phyloP scores from a whole-genome alignment of 2,797 vertebrate genomes.

The Sebastes trivittatus region DNA sequence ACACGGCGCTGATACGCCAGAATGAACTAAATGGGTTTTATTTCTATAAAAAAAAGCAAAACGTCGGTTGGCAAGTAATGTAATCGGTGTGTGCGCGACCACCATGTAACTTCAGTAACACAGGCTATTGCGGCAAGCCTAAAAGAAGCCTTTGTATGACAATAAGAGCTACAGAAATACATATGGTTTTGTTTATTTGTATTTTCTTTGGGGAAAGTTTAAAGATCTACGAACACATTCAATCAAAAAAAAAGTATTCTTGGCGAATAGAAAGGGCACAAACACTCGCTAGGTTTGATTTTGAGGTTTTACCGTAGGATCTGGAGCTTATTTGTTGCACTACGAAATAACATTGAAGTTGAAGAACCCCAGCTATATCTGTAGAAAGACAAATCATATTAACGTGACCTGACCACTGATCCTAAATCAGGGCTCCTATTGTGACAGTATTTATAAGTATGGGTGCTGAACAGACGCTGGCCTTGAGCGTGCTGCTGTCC shows the following conservation, averaged over 20 bases:
- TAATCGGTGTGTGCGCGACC: too few species aligned
- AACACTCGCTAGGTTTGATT: neutral
- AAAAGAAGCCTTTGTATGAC: neutral
- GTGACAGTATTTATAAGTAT: conserved; percentile 15
- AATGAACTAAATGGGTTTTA: too few species aligned
- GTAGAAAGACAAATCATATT: neutral
- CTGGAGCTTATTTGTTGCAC: neutral
- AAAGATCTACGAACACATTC: neutral
- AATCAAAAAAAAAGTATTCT: neutral
- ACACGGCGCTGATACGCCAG: too few species aligned
- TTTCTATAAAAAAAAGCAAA: too few species aligned
- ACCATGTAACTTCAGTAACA: too few species aligned
- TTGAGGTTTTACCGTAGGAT: neutral
- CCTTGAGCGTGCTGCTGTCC: conserved; percentile 24
- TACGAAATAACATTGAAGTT: neutral
- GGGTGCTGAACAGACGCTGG: neutral
- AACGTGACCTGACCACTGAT: conserved; percentile 17
- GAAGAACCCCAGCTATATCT: neutral
- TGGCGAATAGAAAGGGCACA: neutral
- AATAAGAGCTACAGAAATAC: neutral
- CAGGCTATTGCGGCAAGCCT: too few species aligned
- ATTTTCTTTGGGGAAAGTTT: neutral
- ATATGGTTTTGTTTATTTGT: neutral
- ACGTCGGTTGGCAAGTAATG: too few species aligned
- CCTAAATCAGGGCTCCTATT: conserved; percentile 9